A percentile compares a stretch with the other conserved stretches of the same genome.
These are phyloP conservation scores for Epinotia brunnichana DNA, from an alignment of 2,888 invertebrate species.

Conservation along the genomic window DNA sequence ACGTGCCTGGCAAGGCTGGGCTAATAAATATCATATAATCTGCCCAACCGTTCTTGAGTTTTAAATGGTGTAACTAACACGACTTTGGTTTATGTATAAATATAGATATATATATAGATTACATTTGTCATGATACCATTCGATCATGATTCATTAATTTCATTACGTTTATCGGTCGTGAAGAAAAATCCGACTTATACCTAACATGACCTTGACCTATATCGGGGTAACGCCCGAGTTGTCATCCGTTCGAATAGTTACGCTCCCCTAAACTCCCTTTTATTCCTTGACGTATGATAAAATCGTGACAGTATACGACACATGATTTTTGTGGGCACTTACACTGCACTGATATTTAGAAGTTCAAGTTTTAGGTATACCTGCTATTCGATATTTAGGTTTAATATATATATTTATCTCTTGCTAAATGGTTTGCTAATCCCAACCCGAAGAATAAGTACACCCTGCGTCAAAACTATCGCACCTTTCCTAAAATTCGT, in stretches of 20 bases:
- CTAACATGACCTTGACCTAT: conserved; percentile 73
- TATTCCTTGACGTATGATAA: conserved; percentile 15
- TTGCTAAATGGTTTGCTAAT: not conserved
- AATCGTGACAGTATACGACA: not conserved
- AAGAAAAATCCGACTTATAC: conserved; percentile 54
- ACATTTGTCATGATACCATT: conserved; percentile 5
- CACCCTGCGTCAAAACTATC: too few relatives aligned
- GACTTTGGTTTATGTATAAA: too few relatives aligned
- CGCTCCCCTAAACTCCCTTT: conserved; percentile 56
- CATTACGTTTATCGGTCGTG: conserved; percentile 25
- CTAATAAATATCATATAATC: too few relatives aligned
- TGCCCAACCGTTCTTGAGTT: too few relatives aligned
- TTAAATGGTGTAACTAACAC: too few relatives aligned
- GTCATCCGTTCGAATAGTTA: conserved; percentile 65
- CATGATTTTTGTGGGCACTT: not conserved
- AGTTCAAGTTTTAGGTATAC: not conserved
- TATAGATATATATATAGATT: not conserved
- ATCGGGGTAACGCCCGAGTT: conserved; percentile 58
- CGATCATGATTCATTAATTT: conserved; percentile 22
- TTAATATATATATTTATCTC: not conserved
- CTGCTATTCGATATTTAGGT: too few relatives aligned
- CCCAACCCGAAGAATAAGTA: too few relatives aligned
- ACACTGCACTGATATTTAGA: not conserved
- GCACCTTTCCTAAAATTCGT: too few relatives aligned
- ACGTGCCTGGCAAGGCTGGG: too few relatives aligned